Conservation (phyloP, 2,113 vertebrate genomes). For the Phalacrocorax brasilianus region DNA sequence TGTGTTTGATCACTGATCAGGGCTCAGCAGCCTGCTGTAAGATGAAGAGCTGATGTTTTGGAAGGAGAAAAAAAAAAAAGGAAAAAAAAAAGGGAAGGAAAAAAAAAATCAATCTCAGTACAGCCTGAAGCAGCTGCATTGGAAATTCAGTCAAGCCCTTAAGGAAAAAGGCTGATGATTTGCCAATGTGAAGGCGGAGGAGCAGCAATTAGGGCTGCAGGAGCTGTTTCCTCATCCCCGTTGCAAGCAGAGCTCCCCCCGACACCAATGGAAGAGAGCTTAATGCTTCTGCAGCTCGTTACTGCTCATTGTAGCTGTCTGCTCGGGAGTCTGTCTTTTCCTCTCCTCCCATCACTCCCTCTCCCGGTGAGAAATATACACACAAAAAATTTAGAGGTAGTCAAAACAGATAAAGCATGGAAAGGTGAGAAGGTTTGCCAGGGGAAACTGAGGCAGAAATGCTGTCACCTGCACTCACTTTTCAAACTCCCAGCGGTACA, state of each 20-base stretch:
- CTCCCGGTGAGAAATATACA: rapidly evolving
- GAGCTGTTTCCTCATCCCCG: neutral
- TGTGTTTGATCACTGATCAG: neutral
- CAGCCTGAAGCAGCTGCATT: neutral
- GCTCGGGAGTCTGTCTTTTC: neutral
- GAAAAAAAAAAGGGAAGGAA: rapidly evolving
- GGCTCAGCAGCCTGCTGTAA: neutral
- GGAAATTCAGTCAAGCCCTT: neutral
- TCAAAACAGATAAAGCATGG: neutral
- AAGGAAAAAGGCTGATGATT: neutral
- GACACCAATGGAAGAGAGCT: neutral
- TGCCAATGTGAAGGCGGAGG: neutral
- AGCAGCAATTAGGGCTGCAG: neutral
- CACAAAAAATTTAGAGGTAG: neutral
- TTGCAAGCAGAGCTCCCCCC: neutral
- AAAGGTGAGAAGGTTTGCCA: neutral
- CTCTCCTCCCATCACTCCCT: neutral
- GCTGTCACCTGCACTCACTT: neutral
- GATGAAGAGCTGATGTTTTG: neutral
- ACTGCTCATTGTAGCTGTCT: neutral
- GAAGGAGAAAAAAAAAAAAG: rapidly evolving
- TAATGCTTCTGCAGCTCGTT: neutral
- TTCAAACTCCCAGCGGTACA: neutral
- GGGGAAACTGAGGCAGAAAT: neutral
- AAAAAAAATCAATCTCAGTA: neutral